Evolutionary conservation across 1,140 invertebrate genomes (phyloP), one percentile per base, ranked within the genome.

Genomic region (Drosophila gunungcola): DNA sequence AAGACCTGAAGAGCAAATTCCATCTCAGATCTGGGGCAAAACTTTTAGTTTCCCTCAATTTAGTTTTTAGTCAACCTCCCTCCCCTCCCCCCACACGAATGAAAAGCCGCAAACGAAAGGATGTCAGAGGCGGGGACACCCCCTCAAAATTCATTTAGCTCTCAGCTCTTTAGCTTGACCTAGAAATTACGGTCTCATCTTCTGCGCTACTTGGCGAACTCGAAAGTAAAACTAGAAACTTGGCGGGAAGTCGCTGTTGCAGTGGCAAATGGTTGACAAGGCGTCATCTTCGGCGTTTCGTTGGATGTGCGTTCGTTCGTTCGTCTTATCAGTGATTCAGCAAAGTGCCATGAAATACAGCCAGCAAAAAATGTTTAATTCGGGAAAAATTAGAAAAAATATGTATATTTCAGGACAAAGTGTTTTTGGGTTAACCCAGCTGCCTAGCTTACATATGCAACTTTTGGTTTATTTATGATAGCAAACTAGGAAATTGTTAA

Each of bases 31-130:
- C 64, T 68, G 21, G 69, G 67, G 55, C 69, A 73, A 72, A 60
- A 73, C 56, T 72, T 73, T 74, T 42, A 74, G 49, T 64, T 74
- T 73, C 48, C 52, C 57, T 63, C 70, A 74, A 74, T 74, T 73
- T 65, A 45, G 48, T 68, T 68, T 52, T 32, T 21, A 21, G 58
- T 68, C 34, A 51, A 21, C 45, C 43, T 2, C 9, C 13, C 16
- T 21, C 16, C 1, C 16, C 16, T 1, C 16, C 1, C 16, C 1
- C 16, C 16, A 0, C 16, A 21, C 16, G 16, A 21, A 21, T 21
- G 25, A 61, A 61, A 62, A 67, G 12, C 58, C 64, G 36, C 60
- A 67, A 39, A 11, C 32, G n/a, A 51, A 55, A 45, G 49, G 32
- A 52, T 36, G 32, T n/a, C 11, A 10, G 45, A 29, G 12, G 9